These are phyloP conservation scores for human DNA, from an alignment of 2,113 vertebrate genomes.

Conservation along the genomic window DNA sequence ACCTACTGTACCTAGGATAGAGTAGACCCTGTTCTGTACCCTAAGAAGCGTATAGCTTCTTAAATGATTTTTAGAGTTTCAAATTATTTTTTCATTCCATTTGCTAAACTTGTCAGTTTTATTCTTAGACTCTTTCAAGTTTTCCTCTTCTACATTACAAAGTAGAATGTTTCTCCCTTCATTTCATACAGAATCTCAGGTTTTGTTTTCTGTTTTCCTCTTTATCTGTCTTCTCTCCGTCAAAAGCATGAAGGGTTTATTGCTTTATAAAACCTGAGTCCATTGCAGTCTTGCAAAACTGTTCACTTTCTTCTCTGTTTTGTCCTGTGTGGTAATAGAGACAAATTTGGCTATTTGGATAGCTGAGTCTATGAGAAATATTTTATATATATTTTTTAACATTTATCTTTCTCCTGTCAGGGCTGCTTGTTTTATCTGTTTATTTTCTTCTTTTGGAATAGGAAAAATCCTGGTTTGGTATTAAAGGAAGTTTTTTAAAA, in stretches of 20 bases:
- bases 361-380: constrained; percentile 40
- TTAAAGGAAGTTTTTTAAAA: neutral
- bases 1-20: constrained; percentile 10
- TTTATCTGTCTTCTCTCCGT: neutral
- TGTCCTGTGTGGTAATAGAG: neutral
- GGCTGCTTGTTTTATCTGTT: neutral
- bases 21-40: neutral
- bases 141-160: neutral
- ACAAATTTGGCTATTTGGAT: neutral
- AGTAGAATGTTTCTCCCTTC: neutral
- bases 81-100: neutral
- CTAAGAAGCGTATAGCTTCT: neutral
- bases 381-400: neutral
- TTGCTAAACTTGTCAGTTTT: neutral
- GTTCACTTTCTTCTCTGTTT: neutral
- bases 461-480: neutral
- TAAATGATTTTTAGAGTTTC: neutral
- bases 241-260: neutral
- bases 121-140: neutral
- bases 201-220: rapidly evolving
- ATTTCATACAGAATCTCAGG: neutral
- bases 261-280: neutral
- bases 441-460: neutral
- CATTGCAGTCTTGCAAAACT: neutral
- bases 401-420: constrained; percentile 14